Evolutionary conservation across 2,888 invertebrate genomes (phyloP).

Genomic region (Hydrotaea diabolus): DNA sequence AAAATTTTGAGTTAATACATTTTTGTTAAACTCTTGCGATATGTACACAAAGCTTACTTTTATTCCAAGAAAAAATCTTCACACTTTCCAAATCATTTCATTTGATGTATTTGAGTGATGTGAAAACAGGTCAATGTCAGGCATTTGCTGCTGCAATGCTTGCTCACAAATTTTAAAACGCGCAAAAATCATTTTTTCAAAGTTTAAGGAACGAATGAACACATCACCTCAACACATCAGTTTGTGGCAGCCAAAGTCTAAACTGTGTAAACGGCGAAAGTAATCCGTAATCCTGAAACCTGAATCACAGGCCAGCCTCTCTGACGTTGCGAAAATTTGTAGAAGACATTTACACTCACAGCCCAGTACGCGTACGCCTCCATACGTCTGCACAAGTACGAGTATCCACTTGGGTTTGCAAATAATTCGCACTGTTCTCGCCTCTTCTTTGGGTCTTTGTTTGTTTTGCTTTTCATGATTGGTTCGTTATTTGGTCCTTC

Average conservation of each 20-base stretch:
- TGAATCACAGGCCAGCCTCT: neutral
- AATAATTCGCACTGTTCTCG: neutral
- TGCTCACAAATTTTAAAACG: neutral
- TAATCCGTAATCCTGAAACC: neutral
- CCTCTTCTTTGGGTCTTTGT: neutral
- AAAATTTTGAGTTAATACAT: too few species aligned
- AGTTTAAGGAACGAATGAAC: neutral
- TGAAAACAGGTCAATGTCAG: constrained; percentile 38
- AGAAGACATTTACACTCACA: neutral
- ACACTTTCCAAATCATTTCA: neutral
- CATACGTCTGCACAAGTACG: too few species aligned
- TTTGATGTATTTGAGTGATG: neutral
- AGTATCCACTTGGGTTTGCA: neutral
- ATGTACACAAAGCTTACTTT: too few species aligned
- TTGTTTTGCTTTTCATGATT: neutral
- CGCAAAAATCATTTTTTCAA: neutral
- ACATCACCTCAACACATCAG: neutral
- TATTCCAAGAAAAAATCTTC: too few species aligned
- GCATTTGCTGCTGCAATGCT: neutral
- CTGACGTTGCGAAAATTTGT: neutral
- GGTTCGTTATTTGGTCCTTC: neutral
- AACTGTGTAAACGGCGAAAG: neutral
- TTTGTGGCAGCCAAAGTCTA: neutral
- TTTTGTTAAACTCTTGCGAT: too few species aligned
- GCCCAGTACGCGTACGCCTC: neutral